Conservation (phyloP, 2,797 vertebrate species). For the Melanotaenia maccullochi region DNA sequence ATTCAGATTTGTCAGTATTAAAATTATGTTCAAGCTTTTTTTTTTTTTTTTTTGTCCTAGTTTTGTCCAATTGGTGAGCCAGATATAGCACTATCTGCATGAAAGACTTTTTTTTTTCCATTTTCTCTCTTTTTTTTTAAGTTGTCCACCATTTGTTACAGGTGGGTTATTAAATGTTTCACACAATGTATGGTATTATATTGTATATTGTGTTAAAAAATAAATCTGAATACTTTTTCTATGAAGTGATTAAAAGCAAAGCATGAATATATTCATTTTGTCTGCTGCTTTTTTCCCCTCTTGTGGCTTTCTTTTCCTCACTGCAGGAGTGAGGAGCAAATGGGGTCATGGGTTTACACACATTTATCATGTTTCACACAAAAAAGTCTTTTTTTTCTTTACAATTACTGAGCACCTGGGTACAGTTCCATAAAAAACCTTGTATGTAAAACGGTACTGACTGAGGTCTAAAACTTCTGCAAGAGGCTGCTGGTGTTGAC, state of each 20-base stretch:
- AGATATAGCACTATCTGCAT: constrained; percentile 94
- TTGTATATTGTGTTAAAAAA: constrained; percentile 97
- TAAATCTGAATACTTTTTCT: constrained; percentile 98
- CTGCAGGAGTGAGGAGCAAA: constrained; percentile 19
- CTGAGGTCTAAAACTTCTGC: not conserved
- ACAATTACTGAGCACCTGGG: constrained; percentile 37
- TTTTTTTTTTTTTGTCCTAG: constrained; percentile 86
- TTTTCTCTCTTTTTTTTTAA: constrained; percentile 40
- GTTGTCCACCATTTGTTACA: constrained; percentile 89
- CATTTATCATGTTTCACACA: constrained; percentile 44
- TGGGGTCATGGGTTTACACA: constrained; percentile 42
- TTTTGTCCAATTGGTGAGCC: constrained; percentile 89
- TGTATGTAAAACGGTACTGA: constrained; percentile 14
- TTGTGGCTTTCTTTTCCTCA: constrained; percentile 9
- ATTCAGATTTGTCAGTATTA: constrained; percentile 89
- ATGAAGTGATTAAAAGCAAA: constrained; percentile 98
- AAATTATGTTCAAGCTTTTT: constrained; percentile 89
- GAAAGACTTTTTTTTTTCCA: constrained; percentile 86
- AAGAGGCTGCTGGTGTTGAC: constrained; percentile 7
- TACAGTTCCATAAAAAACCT: constrained; percentile 25
- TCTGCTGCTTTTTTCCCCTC: constrained; percentile 5
- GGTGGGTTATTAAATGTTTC: constrained; percentile 92
- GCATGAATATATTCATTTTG: constrained; percentile 88
- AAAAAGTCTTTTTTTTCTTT: not conserved
- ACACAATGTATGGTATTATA: constrained; percentile 98